Evolutionary conservation across 2,113 vertebrate species (phyloP).

Genomic region (Donacobius atricapilla): DNA sequence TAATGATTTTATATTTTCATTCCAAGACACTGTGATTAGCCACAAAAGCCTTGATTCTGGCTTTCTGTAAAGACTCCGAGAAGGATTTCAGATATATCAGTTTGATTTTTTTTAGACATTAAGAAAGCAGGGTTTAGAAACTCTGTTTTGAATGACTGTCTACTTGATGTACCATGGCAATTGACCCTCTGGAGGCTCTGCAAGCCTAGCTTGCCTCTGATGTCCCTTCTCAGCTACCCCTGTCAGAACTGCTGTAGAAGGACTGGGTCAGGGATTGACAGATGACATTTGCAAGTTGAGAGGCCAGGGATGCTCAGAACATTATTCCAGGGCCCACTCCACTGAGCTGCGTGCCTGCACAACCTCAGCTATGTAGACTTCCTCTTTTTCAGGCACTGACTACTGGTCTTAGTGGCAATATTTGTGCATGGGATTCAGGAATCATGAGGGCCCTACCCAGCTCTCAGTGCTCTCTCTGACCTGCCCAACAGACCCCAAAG

Average conservation of each 20-base stretch:
- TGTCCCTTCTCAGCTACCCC: neutral
- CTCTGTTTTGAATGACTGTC: constrained; percentile 31
- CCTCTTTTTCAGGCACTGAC: neutral
- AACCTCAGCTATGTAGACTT: neutral
- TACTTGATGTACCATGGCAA: constrained; percentile 28
- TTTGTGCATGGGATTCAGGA: neutral
- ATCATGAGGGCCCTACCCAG: neutral
- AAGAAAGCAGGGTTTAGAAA: neutral
- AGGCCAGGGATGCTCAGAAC: neutral
- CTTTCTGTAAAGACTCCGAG: neutral
- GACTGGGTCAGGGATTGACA: neutral
- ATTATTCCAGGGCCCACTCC: neutral
- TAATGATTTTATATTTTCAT: neutral
- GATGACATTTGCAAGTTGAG: constrained; percentile 41
- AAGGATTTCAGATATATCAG: neutral
- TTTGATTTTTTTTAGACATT: constrained; percentile 2
- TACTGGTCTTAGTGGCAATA: neutral
- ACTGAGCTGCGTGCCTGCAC: neutral
- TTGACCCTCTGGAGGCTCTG: constrained; percentile 30
- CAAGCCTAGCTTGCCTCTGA: neutral
- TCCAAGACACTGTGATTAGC: neutral
- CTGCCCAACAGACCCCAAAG: neutral
- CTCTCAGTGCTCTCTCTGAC: neutral
- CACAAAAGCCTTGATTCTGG: neutral
- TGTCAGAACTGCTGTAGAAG: neutral